A percentile compares a stretch with the other conserved stretches of the same genome.
Evolutionary conservation across 2,888 invertebrate species (phyloP).

Genomic region (Eubasilissa splendida): DNA sequence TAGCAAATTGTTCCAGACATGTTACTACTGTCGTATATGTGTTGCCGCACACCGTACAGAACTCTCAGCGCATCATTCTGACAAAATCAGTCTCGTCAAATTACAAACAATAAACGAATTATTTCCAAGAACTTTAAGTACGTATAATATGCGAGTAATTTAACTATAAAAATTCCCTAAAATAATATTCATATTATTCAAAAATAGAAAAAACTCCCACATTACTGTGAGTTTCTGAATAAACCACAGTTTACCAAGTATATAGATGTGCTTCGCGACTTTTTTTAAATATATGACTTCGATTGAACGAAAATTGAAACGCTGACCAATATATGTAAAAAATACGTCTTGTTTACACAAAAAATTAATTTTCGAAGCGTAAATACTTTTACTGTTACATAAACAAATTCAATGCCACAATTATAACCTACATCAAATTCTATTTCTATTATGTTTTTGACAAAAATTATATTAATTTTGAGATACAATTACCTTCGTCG

Average conservation of each 20-base stretch:
- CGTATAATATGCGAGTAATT: too few relatives aligned
- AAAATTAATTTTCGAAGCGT: too few relatives aligned
- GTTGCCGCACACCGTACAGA: too few relatives aligned
- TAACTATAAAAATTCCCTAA: too few relatives aligned
- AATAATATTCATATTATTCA: background rate
- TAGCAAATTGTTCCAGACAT: background rate
- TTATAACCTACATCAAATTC: background rate
- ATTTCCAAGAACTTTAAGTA: too few relatives aligned
- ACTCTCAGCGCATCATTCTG: too few relatives aligned
- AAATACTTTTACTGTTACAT: too few relatives aligned
- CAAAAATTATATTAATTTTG: background rate
- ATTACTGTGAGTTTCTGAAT: background rate
- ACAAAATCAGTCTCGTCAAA: too few relatives aligned
- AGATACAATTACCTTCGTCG: constrained; percentile 42
- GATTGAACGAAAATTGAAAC: background rate
- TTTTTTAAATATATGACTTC: background rate
- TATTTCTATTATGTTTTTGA: background rate
- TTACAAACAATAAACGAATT: too few relatives aligned
- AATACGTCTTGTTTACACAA: too few relatives aligned
- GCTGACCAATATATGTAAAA: background rate
- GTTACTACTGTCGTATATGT: background rate
- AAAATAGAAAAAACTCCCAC: background rate
- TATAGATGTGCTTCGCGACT: background rate
- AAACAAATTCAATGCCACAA: background rate
- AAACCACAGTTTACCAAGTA: background rate